A percentile compares a stretch with the other conserved stretches of the same genome.
Evolutionary conservation across 2,888 invertebrate species (phyloP).

Genomic region (Pomacea canaliculata): DNA sequence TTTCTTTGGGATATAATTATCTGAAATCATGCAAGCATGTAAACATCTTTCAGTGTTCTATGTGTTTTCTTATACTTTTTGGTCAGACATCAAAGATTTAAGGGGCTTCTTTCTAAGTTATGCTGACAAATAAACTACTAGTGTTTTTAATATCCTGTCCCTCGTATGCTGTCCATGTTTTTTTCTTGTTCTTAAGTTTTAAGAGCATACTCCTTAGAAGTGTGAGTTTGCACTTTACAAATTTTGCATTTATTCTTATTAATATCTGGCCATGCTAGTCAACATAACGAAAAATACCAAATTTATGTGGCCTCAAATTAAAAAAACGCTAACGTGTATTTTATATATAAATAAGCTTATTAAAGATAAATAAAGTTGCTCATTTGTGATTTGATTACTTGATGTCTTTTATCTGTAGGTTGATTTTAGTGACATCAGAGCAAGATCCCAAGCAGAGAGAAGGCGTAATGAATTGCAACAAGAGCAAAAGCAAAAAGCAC

Average conservation of each 20-base stretch:
- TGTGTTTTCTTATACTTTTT: neutral
- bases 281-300: too few relatives aligned
- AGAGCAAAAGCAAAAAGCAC: slow-evolving; percentile 52
- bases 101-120: too few relatives aligned
- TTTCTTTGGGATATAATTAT: slow-evolving; percentile 71
- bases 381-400: neutral
- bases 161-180: too few relatives aligned
- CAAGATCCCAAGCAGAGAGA: slow-evolving; percentile 62
- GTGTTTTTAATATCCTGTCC: too few relatives aligned
- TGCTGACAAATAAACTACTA: too few relatives aligned
- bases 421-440: slow-evolving; percentile 68
- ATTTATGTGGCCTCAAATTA: too few relatives aligned
- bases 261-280: too few relatives aligned
- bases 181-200: too few relatives aligned
- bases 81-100: neutral
- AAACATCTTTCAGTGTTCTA: slow-evolving; percentile 8
- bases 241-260: too few relatives aligned
- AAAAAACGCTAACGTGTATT: too few relatives aligned
- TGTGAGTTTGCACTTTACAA: too few relatives aligned
- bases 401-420: slow-evolving; percentile 50
- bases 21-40: slow-evolving; percentile 70
- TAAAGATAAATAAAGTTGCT: neutral
- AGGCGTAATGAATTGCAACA: slow-evolving; percentile 58
- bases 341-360: neutral
- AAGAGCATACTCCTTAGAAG: too few relatives aligned